These are phyloP conservation scores for Selenia dentaria DNA, from an alignment of 2,888 invertebrate genomes.

Conservation along the genomic window DNA sequence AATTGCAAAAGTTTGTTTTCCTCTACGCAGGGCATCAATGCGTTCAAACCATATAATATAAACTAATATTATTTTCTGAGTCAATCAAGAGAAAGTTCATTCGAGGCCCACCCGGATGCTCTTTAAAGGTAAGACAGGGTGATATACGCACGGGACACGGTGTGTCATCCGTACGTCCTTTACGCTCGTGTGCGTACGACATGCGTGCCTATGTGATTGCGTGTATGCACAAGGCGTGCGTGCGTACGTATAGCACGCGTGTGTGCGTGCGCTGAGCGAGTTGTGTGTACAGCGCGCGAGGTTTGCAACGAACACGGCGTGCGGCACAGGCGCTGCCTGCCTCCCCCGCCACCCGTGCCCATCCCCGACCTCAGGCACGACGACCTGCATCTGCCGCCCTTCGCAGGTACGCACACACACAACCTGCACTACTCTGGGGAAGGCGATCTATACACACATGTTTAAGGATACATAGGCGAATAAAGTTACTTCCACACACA, in stretches of 20 bases:
- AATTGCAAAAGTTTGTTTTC: too few species aligned
- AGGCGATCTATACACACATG: conserved; percentile 10
- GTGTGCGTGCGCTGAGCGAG: conserved; percentile 58
- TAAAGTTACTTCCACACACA: too few species aligned
- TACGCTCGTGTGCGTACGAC: neutral
- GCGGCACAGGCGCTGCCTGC: conserved; percentile 92
- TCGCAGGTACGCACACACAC: conserved; percentile 67
- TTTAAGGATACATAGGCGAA: too few species aligned
- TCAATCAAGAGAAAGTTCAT: too few species aligned
- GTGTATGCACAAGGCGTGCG: conserved; percentile 3
- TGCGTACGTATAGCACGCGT: conserved; percentile 38
- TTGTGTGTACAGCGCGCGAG: conserved; percentile 62
- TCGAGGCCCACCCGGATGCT: too few species aligned
- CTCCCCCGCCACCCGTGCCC: conserved; percentile 92
- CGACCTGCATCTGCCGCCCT: conserved; percentile 57
- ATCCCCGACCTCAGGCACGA: conserved; percentile 94
- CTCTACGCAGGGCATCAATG: too few species aligned
- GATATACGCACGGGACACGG: conserved; percentile 6
- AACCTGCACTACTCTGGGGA: conserved; percentile 3
- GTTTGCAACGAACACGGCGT: conserved; percentile 93
- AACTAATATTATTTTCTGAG: too few species aligned
- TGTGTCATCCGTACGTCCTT: neutral
- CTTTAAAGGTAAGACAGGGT: conserved; percentile 33
- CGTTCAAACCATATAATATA: too few species aligned
- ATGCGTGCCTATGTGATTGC: too few species aligned